Evolutionary conservation across 2,888 invertebrate species (phyloP).

Genomic region (Odontocerum albicorne): DNA sequence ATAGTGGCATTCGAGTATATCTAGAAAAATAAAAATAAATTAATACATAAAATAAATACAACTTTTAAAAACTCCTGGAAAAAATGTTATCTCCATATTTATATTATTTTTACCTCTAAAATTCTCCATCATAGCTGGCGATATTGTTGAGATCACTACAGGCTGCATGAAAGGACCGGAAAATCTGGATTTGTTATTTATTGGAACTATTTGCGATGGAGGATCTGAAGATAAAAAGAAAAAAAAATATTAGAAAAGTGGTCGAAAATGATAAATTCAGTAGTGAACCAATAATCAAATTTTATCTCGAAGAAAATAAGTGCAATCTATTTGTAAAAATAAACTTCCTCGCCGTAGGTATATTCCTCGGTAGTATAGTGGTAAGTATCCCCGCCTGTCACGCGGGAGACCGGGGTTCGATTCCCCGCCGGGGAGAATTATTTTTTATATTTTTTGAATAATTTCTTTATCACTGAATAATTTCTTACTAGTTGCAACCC

Average conservation of each 20-base stretch:
- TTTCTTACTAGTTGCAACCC: too few relatives aligned
- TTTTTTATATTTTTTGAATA: slow-evolving; percentile 5
- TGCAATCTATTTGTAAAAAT: background rate
- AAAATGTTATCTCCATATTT: background rate
- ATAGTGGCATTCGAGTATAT: slow-evolving; percentile 63
- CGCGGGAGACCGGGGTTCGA: slow-evolving; percentile 37
- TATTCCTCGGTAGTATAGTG: slow-evolving; percentile 37
- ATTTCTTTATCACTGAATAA: too few relatives aligned
- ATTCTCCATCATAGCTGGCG: slow-evolving; percentile 60
- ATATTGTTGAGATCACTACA: slow-evolving; percentile 54
- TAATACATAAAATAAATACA: background rate
- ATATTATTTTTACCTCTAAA: slow-evolving; percentile 50
- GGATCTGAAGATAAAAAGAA: slow-evolving; percentile 33
- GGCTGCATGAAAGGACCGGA: slow-evolving; percentile 41
- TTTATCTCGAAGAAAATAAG: background rate
- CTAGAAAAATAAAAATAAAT: slow-evolving; percentile 41
- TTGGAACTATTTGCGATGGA: slow-evolving; percentile 11
- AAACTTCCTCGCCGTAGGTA: background rate
- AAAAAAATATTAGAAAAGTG: slow-evolving; percentile 43
- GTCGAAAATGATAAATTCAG: background rate
- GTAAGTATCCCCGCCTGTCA: slow-evolving; percentile 37
- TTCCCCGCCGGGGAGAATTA: slow-evolving; percentile 37
- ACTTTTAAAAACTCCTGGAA: background rate
- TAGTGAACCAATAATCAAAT: background rate
- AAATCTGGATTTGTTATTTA: slow-evolving; percentile 12